Base-by-base conservation (phyloP, 2,888 invertebrate species). In the Elegia similella region DNA sequence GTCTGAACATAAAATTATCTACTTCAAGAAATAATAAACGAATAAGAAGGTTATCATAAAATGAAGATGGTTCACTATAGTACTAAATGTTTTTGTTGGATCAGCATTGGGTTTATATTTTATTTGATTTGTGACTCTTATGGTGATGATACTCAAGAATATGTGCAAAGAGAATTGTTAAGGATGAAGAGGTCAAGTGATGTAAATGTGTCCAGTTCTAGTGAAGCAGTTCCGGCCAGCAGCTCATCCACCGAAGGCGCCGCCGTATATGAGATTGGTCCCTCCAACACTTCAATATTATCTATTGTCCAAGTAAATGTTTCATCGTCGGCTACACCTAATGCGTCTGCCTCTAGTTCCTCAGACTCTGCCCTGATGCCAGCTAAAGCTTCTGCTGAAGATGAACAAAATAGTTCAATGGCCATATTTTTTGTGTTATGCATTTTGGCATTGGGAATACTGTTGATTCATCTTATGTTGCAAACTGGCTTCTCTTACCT, bases 361-460 rank as follows among this genome's bases (percentile, higher is more conserved):
- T 94, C 95, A 0, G 96, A 96, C 75, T 95, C 96, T 7, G 95
- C 96, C 7, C 91, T 96, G 2, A 83, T 98, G 44, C 98, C 98
- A 0, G 96, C 96, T 68, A 96, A 96, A 78, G 97, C 96, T 67
- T 96, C 98, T 1, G 98, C 98, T 1, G 98, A 99, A 88, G 97
- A 98, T 85, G 99, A 99, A 81, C 98, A 98, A 76, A 97, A 98
- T 75, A 98, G 97, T 75, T 98, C 98, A 0, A 95, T 99, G 94
- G 97, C 99, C 0, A 98, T 99, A 80, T 99, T 99, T 86, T 99
- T 99, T 83, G 98, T 99, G 12, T 92, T 99, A 0, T 97, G 98
- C 75, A 97, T 99, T 10, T 93, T 99, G 59, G 98, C 98, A 53
- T 88, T 99, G 58, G 98, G 98, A 56, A 99, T 99, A 66, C 87